Evolutionary conservation across 2,888 invertebrate genomes (phyloP).

Genomic region (Petrophora chlorosata): DNA sequence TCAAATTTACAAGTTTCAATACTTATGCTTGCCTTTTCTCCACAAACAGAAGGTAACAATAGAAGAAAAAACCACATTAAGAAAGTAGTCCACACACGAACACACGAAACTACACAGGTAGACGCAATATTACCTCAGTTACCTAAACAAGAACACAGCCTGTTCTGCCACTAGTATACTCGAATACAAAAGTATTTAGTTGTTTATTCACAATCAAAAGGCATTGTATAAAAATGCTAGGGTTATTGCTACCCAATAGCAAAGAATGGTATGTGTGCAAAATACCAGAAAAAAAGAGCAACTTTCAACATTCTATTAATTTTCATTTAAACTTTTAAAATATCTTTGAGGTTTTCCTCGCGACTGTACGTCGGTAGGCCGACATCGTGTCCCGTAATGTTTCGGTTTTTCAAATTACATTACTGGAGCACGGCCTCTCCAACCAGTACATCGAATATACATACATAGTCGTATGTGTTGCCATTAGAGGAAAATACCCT

Average conservation of each 20-base stretch:
- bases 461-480: slow-evolving; percentile 7
- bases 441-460: slow-evolving; percentile 17
- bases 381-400: slow-evolving; percentile 33
- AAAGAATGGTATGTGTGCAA: too few relatives aligned
- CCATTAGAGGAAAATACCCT: slow-evolving; percentile 2
- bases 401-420: slow-evolving; percentile 44
- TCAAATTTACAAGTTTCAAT: too few relatives aligned
- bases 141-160: slow-evolving; percentile 16
- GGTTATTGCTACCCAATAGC: too few relatives aligned
- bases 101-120: slow-evolving; percentile 17
- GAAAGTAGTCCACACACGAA: slow-evolving; percentile 11
- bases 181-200: neutral
- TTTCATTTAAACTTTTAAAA: too few relatives aligned
- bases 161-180: slow-evolving; percentile 3
- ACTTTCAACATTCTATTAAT: too few relatives aligned
- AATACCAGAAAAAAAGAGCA: too few relatives aligned
- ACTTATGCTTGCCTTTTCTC: neutral
- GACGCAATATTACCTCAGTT: slow-evolving; percentile 15
- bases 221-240: too few relatives aligned
- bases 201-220: too few relatives aligned
- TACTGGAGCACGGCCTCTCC: slow-evolving; percentile 29
- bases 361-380: slow-evolving; percentile 20
- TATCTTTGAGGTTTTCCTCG: neutral
- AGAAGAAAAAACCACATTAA: slow-evolving; percentile 15
- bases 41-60: slow-evolving; percentile 4